Conservation (phyloP, 2,888 invertebrate species). For the Seira sanloemensis region DNA sequence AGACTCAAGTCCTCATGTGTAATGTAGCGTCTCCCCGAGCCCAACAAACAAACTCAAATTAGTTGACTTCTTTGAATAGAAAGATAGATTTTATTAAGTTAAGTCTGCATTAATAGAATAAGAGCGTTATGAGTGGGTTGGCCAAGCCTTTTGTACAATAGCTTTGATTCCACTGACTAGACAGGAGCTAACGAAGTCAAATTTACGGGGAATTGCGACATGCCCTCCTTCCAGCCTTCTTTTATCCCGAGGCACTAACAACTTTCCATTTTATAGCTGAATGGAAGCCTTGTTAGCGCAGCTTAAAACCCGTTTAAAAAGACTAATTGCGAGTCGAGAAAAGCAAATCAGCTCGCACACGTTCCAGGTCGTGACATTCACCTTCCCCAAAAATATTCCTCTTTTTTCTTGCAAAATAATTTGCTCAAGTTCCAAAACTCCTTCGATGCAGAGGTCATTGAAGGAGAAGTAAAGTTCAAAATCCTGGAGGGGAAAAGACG, state of each 20-base stretch:
- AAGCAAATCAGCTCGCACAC: background rate
- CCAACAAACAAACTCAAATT: background rate
- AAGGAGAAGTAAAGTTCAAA: slow-evolving; percentile 7
- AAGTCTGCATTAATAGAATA: background rate
- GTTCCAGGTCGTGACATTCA: background rate
- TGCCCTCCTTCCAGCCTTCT: no score
- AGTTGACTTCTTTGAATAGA: background rate
- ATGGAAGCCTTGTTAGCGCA: no score
- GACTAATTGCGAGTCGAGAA: background rate
- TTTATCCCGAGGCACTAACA: no score
- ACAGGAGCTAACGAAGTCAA: no score
- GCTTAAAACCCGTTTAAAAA: background rate
- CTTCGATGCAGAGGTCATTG: background rate
- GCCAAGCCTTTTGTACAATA: no score
- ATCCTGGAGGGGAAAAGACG: no score
- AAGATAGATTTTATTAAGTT: background rate
- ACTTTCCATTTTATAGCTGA: no score
- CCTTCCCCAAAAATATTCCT: background rate
- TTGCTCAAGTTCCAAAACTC: background rate
- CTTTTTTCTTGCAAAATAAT: background rate
- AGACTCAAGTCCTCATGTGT: background rate
- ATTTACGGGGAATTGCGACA: no score
- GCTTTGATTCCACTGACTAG: no score
- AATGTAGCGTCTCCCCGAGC: no score
- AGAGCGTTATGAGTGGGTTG: background rate